Evolutionary conservation across 2,888 invertebrate genomes (phyloP), one percentile per base, ranked within the genome.

Genomic region (Tetragonula carbonaria): DNA sequence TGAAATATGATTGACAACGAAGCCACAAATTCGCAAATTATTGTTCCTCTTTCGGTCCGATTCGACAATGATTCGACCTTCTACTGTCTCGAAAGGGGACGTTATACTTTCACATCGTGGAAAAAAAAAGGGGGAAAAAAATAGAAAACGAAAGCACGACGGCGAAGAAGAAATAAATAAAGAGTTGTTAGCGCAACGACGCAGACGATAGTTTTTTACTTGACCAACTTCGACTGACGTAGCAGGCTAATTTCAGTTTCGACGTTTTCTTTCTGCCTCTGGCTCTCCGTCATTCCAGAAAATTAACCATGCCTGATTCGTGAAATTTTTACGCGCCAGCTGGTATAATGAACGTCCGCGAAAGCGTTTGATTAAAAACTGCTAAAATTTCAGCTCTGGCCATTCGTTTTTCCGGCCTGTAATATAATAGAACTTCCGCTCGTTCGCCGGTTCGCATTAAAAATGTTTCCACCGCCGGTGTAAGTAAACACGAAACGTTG

Each of bases 311-410:
- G 76, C 62, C 38, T 51, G 33, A 77, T 78, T 53, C 78, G 79
- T 79, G 78, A 78, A 72, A 65, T 79, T 80, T 80, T 72, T 72
- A 80, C 51, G 62, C 51, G 18, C 38, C 50, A 33, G 14, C 70
- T 51, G 18, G 70, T 59, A 82, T 73, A 81, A 70, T 57, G 62
- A 67, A 57, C 53, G 70, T 5, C 50, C 51, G 53, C 57, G 66
- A 62, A 79, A 62, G 45, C 53, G 53, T 79, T 62, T 62, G 76
- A 79, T 79, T 79, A 76, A 68, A 79, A 79, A 76, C 62, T n/a
- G 68, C 38, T 68, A 76, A 75, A 79, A 75, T 74, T 74, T 75
- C 51, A 16, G 21, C 21, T 11, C n/a, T 16, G 18, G 4, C 67
- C 70, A 70, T 33, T 70, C n/a, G 53, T 62, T 68, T 68, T 45